Percentiles rank a stretch among this genome's conserved stretches.
phyloP scores from a whole-genome alignment of 2,797 vertebrate genomes.

The Harpagifer antarcticus region DNA sequence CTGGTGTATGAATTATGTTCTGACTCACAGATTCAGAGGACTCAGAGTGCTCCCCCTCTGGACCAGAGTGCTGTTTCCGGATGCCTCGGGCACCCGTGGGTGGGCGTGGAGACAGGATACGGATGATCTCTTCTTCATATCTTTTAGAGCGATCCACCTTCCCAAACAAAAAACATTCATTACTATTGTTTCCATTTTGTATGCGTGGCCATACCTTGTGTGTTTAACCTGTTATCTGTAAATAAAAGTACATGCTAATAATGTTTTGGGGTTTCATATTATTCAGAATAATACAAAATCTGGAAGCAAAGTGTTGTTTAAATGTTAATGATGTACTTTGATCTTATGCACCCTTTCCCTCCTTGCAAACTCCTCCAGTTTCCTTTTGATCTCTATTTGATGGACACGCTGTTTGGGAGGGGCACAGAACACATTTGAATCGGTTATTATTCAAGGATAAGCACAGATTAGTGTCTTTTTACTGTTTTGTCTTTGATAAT shows the following conservation, averaged over 20 bases:
- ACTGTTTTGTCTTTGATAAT: conserved; percentile 1
- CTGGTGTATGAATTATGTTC: neutral
- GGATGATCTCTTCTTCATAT: conserved; percentile 77
- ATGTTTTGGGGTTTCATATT: neutral
- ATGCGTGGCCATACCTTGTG: neutral
- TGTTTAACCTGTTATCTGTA: neutral
- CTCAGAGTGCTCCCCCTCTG: conserved; percentile 79
- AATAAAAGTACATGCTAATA: neutral
- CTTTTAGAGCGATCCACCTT: conserved; percentile 86
- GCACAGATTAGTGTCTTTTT: conserved; percentile 18
- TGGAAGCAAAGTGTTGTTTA: conserved; percentile 24
- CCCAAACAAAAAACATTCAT: conserved; percentile 48
- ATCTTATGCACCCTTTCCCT: conserved; percentile 85
- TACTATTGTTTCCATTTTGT: neutral
- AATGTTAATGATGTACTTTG: conserved; percentile 84
- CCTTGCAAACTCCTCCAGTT: conserved; percentile 85
- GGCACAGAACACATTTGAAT: conserved; percentile 42
- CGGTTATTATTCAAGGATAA: conserved; percentile 30
- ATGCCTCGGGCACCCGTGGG: conserved; percentile 79
- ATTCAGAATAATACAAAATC: conserved; percentile 31
- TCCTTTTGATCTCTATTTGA: conserved; percentile 89
- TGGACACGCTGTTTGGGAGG: conserved; percentile 83
- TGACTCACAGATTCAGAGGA: conserved; percentile 87
- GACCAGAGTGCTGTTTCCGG: conserved; percentile 64
- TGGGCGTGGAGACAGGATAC: conserved; percentile 84